Percentiles rank a stretch among this genome's conserved stretches.
These are phyloP conservation scores for Labeo calbasu DNA, from an alignment of 2,797 vertebrate species.

Conservation along the genomic window DNA sequence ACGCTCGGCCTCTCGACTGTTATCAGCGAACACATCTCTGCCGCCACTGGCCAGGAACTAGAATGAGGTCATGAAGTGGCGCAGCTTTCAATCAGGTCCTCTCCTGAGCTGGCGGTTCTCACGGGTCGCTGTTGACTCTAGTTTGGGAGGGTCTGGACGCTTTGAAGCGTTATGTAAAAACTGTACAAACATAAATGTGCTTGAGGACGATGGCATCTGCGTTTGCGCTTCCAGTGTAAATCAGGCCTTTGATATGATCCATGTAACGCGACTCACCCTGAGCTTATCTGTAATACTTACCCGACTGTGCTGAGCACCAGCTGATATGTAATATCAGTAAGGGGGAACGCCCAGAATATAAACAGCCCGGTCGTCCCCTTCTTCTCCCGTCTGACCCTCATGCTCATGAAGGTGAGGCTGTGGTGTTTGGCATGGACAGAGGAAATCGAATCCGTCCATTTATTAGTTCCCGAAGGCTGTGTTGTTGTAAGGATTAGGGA, in stretches of 20 bases:
- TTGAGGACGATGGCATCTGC: conserved; percentile 58
- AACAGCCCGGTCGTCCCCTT: conserved; percentile 65
- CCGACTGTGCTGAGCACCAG: conserved; percentile 51
- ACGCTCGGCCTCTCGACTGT: conserved; percentile 41
- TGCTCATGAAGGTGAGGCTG: conserved; percentile 71
- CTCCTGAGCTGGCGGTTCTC: conserved; percentile 49
- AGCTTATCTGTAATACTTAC: conserved; percentile 70
- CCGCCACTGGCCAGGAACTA: conserved; percentile 34
- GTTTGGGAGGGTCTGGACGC: conserved; percentile 23
- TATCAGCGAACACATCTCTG: conserved; percentile 55
- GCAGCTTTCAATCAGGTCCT: conserved; percentile 57
- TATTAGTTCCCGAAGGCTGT: conserved; percentile 74
- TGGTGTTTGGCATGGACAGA: conserved; percentile 74
- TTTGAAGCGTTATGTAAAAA: conserved; percentile 60
- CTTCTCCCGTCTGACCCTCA: conserved; percentile 64
- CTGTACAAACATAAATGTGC: conserved; percentile 50
- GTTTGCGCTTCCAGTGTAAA: conserved; percentile 62
- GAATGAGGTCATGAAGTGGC: conserved; percentile 55
- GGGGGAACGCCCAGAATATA: conserved; percentile 70
- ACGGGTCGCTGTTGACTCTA: conserved; percentile 46
- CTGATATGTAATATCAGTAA: conserved; percentile 73
- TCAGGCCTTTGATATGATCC: conserved; percentile 64
- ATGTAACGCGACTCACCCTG: conserved; percentile 58
- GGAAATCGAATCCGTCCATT: conserved; percentile 78
- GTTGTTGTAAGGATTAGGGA: conserved; percentile 77